Percentiles rank a stretch among this genome's conserved stretches.
These are phyloP conservation scores for Helarctos malayanus DNA, from an alignment of 2,797 vertebrate species.

Conservation along the genomic window DNA sequence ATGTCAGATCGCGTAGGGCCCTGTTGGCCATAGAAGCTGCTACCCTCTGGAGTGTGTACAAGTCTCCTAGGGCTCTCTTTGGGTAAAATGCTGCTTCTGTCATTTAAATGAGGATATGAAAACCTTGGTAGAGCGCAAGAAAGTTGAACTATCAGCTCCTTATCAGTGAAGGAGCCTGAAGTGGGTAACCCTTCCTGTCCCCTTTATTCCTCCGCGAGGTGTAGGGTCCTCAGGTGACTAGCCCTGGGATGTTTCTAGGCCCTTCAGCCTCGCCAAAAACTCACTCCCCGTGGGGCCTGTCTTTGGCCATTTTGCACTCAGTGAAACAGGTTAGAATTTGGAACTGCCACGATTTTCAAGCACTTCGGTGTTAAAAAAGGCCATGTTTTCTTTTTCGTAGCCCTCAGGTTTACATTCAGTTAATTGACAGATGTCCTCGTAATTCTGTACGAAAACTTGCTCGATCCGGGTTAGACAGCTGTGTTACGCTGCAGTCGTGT, in stretches of 20 bases:
- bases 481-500: background rate
- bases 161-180: background rate
- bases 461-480: background rate
- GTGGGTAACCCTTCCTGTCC: background rate
- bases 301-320: conserved; percentile 1
- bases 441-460: conserved; percentile 3
- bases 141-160: background rate
- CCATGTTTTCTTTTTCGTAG: background rate
- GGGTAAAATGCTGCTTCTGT: background rate
- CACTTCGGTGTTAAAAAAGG: background rate
- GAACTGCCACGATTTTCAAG: conserved; percentile 15
- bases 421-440: background rate
- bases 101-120: background rate
- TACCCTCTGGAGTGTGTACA: background rate
- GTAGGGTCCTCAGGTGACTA: background rate
- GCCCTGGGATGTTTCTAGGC: background rate
- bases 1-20: background rate
- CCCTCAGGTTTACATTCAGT: background rate
- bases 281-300: background rate
- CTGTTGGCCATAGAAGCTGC: background rate
- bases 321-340: conserved; percentile 2
- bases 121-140: background rate
- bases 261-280: background rate
- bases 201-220: background rate
- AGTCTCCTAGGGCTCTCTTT: background rate